phyloP scores from a whole-genome alignment of 2,113 vertebrate species.

The Rhagologus leucostigma region DNA sequence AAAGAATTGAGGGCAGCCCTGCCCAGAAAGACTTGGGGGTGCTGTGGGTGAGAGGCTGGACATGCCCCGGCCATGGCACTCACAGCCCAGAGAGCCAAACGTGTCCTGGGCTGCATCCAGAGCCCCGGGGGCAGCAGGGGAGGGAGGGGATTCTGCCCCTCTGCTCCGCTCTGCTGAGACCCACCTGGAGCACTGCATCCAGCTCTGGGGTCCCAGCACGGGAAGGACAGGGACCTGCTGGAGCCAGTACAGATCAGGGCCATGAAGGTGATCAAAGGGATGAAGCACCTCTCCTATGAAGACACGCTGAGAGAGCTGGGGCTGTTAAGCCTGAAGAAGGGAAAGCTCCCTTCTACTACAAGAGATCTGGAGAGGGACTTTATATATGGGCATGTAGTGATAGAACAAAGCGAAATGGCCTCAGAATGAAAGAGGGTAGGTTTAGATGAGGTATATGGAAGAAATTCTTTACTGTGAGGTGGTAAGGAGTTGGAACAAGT shows the following conservation, averaged over 20 bases:
- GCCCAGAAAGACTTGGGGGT: background rate
- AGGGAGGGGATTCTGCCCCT: background rate
- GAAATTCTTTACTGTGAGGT: background rate
- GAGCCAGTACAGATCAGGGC: fast-evolving
- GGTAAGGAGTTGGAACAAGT: background rate
- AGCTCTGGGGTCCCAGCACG: background rate
- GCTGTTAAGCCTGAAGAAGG: background rate
- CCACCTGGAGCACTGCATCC: background rate
- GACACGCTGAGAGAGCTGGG: background rate
- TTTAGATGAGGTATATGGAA: background rate
- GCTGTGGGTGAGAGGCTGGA: background rate
- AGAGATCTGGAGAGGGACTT: background rate
- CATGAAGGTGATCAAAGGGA: fast-evolving
- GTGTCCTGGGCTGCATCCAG: background rate
- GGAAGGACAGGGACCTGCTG: background rate
- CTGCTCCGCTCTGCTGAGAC: background rate
- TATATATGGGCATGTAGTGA: background rate
- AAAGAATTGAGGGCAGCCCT: background rate
- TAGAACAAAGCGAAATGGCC: background rate
- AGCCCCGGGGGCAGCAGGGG: background rate
- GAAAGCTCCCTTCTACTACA: background rate
- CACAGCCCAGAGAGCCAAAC: background rate
- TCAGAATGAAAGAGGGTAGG: background rate
- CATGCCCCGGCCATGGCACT: background rate
- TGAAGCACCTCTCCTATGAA: background rate